A percentile compares a stretch with the other conserved stretches of the same genome.
phyloP scores from a whole-genome alignment of 1,140 invertebrate genomes.

The Drosophila mayri region DNA sequence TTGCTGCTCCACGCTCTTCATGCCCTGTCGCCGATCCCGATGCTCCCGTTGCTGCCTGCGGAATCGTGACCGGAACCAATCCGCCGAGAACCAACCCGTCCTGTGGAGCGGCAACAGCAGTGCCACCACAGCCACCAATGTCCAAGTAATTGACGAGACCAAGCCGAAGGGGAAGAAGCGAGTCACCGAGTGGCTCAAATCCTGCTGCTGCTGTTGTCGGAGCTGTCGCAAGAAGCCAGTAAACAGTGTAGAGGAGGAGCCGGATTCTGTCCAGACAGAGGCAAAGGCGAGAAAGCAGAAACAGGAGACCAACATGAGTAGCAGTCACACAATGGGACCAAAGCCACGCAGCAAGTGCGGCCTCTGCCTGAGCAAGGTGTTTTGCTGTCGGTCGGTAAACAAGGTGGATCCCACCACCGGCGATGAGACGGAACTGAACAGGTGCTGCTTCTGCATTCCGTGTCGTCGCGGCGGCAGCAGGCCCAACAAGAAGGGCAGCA shows the following conservation, averaged over 20 bases:
- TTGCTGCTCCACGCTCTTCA: constrained; percentile 74
- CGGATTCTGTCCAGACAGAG: constrained; percentile 27
- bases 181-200: constrained; percentile 70
- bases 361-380: constrained; percentile 76
- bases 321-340: constrained; percentile 29
- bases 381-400: constrained; percentile 82
- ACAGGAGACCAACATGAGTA: constrained; percentile 49
- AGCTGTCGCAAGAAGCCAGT: constrained; percentile 68
- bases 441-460: constrained; percentile 83
- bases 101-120: constrained; percentile 74
- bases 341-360: constrained; percentile 66
- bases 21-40: constrained; percentile 79
- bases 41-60: constrained; percentile 73
- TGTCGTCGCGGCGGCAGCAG: constrained; percentile 66
- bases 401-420: constrained; percentile 80
- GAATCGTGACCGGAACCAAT: constrained; percentile 40
- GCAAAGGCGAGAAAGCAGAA: neutral
- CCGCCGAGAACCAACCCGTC: constrained; percentile 69
- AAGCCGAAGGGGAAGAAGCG: constrained; percentile 56
- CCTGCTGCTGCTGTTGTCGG: constrained; percentile 77
- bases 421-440: constrained; percentile 71
- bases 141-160: constrained; percentile 74
- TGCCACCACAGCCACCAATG: constrained; percentile 70
- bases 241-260: neutral
- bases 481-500: constrained; percentile 48